Percentiles rank a stretch among this genome's conserved stretches.
Evolutionary conservation across 2,888 invertebrate genomes (phyloP).

Genomic region (Lepidochrysops patricia): DNA sequence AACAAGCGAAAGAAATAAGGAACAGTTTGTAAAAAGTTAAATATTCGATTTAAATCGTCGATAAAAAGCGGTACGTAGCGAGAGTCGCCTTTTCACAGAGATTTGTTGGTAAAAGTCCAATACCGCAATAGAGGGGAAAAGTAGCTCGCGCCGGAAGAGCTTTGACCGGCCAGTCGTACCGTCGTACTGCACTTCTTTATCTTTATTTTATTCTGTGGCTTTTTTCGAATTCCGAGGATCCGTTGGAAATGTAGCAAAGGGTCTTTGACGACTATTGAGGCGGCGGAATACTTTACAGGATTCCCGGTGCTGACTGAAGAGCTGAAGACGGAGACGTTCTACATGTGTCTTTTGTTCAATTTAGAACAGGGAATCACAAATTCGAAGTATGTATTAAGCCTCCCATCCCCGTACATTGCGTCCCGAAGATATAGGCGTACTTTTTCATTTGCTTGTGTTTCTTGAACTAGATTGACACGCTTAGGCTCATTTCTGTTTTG

Average conservation of each 20-base stretch:
- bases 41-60: not conserved
- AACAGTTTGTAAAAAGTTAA: not conserved
- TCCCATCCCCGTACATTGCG: too few relatives aligned
- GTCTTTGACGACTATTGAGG: not conserved
- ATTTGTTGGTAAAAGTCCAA: constrained; percentile 23
- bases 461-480: too few relatives aligned
- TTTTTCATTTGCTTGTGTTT: too few relatives aligned
- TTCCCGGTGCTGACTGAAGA: constrained; percentile 3
- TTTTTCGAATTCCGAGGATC: not conserved
- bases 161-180: constrained; percentile 51
- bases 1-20: not conserved
- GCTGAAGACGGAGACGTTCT: not conserved
- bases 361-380: too few relatives aligned
- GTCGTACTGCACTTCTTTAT: constrained; percentile 28
- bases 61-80: constrained; percentile 1
- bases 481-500: too few relatives aligned
- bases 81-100: constrained; percentile 6
- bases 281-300: not conserved
- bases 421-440: too few relatives aligned
- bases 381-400: too few relatives aligned
- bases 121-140: constrained; percentile 56
- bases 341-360: too few relatives aligned
- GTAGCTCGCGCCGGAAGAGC: constrained; percentile 41
- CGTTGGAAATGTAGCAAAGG: not conserved
- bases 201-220: constrained; percentile 22